Evolutionary conservation across 1,140 invertebrate species (phyloP).

Genomic region (Formica exsecta): DNA sequence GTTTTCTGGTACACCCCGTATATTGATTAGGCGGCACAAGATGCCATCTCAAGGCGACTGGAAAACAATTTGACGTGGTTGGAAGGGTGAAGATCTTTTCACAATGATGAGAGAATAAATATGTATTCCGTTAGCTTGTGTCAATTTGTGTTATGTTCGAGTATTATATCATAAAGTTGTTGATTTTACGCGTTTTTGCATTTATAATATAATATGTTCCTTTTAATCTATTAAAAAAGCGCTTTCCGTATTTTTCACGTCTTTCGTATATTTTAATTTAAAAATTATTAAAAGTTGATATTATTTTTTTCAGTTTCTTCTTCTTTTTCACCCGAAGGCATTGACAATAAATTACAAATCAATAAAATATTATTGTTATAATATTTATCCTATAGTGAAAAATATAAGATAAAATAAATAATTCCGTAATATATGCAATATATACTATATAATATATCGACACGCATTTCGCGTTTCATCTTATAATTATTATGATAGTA

Average conservation of each 20-base stretch:
- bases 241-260: neutral
- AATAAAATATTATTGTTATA: too few species aligned
- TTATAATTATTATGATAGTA: neutral
- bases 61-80: neutral
- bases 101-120: neutral
- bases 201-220: neutral
- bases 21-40: neutral
- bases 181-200: neutral
- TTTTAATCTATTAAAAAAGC: too few species aligned
- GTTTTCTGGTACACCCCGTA: too few species aligned
- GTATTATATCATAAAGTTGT: neutral
- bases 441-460: neutral
- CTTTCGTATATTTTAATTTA: neutral
- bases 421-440: neutral
- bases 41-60: neutral
- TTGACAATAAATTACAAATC: neutral
- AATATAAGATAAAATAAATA: neutral
- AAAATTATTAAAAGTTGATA: neutral
- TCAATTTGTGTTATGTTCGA: too few species aligned
- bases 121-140: neutral
- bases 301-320: neutral
- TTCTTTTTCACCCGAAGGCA: neutral
- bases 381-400: neutral
- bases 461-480: neutral
- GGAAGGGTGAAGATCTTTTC: neutral